Percentiles rank a stretch among this genome's conserved stretches.
phyloP scores from a whole-genome alignment of 2,113 vertebrate species.

The Tauraco erythrolophus region DNA sequence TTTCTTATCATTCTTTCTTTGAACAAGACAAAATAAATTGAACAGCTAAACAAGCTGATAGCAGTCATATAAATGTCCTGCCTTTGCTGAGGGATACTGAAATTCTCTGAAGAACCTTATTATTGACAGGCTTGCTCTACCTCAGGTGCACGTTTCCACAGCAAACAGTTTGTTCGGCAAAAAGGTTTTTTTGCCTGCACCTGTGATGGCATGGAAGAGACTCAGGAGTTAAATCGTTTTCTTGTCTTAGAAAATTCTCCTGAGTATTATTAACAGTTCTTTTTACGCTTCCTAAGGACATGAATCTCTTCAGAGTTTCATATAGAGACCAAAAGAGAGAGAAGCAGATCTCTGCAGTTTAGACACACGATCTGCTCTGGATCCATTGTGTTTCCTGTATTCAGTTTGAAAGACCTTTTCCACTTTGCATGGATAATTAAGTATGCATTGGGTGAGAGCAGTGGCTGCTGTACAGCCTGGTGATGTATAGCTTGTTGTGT shows the following conservation, averaged over 20 bases:
- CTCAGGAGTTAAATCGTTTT: neutral
- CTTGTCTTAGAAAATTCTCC: neutral
- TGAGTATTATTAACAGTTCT: neutral
- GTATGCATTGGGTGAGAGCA: neutral
- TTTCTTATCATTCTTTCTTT: neutral
- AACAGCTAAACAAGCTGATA: neutral
- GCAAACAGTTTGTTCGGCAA: neutral
- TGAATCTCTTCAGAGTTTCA: neutral
- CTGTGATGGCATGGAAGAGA: neutral
- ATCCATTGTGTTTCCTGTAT: neutral
- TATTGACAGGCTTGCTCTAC: neutral
- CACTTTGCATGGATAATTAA: neutral
- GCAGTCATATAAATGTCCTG: neutral
- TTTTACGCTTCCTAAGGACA: neutral
- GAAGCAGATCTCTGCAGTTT: neutral
- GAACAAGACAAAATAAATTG: neutral
- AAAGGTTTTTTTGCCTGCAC: neutral
- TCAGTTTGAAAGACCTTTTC: neutral
- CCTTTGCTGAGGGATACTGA: neutral
- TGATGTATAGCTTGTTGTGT: accelerated
- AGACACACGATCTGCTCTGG: neutral
- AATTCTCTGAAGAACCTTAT: neutral
- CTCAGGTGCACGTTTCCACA: neutral
- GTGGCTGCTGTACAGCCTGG: neutral
- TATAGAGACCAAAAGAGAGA: neutral